phyloP scores from a whole-genome alignment of 2,888 invertebrate genomes.

The Tipula helvola region DNA sequence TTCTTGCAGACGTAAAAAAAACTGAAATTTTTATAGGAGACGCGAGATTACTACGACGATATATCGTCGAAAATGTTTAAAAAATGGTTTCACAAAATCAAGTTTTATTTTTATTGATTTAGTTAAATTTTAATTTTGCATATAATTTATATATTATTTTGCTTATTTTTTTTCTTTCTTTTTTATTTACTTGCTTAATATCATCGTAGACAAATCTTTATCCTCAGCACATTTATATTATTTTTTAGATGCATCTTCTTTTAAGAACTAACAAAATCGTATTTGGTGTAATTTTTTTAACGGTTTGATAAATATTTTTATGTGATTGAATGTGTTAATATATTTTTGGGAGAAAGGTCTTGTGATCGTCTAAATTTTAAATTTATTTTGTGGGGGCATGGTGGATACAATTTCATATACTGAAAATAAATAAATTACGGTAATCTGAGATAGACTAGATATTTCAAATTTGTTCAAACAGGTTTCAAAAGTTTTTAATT shows the following conservation, averaged over 20 bases:
- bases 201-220: background rate
- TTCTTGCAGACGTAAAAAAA: background rate
- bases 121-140: background rate
- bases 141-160: background rate
- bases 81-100: slow-evolving; percentile 4
- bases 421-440: too few relatives aligned
- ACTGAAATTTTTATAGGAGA: background rate
- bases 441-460: too few relatives aligned
- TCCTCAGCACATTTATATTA: background rate
- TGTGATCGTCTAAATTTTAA: background rate
- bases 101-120: background rate
- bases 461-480: too few relatives aligned
- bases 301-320: background rate
- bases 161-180: background rate
- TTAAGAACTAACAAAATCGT: background rate
- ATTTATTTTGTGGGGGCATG: background rate
- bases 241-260: background rate
- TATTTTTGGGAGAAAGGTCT: background rate
- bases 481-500: too few relatives aligned
- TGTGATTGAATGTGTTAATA: background rate
- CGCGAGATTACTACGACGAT: background rate
- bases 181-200: background rate
- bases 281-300: background rate
- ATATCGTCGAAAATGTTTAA: background rate
- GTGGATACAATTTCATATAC: background rate